Percentiles rank a stretch among this genome's conserved stretches.
Conservation (phyloP, 2,888 invertebrate species). For the Dasypolia templi region DNA sequence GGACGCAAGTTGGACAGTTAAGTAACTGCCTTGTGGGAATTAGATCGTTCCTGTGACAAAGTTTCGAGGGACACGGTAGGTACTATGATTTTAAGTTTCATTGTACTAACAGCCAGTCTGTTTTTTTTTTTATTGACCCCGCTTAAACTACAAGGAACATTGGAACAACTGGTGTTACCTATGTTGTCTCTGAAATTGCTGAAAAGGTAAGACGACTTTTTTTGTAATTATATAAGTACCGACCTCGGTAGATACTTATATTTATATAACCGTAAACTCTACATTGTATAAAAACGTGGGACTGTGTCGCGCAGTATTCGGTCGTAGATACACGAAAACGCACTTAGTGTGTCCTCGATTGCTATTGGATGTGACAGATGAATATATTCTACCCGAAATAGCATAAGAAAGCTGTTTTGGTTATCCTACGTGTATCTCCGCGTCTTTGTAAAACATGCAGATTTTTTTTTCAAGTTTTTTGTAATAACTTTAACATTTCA, state of each 20-base stretch:
- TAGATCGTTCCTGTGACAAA: not conserved
- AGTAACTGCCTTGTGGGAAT: constrained; percentile 13
- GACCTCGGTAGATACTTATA: not conserved
- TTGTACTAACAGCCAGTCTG: not conserved
- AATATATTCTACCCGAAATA: constrained; percentile 25
- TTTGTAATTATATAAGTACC: too few species aligned
- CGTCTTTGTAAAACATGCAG: not conserved
- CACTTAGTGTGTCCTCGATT: constrained; percentile 51
- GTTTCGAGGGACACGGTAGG: not conserved
- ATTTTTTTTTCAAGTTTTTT: not conserved
- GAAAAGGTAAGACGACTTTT: too few species aligned
- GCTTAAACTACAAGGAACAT: not conserved
- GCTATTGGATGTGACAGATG: constrained; percentile 31
- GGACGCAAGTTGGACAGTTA: constrained; percentile 12
- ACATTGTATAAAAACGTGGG: constrained; percentile 43
- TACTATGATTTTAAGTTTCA: not conserved
- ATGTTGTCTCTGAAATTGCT: not conserved
- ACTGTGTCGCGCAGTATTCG: constrained; percentile 22
- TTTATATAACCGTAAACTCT: constrained; percentile 13
- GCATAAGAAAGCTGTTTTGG: not conserved
- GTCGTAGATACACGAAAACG: constrained; percentile 46
- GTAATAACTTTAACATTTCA: not conserved
- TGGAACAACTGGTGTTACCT: not conserved
- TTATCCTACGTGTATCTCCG: not conserved
- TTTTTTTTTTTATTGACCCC: not conserved